Conservation (phyloP, 2,888 invertebrate species). For the Rhingia rostrata region DNA sequence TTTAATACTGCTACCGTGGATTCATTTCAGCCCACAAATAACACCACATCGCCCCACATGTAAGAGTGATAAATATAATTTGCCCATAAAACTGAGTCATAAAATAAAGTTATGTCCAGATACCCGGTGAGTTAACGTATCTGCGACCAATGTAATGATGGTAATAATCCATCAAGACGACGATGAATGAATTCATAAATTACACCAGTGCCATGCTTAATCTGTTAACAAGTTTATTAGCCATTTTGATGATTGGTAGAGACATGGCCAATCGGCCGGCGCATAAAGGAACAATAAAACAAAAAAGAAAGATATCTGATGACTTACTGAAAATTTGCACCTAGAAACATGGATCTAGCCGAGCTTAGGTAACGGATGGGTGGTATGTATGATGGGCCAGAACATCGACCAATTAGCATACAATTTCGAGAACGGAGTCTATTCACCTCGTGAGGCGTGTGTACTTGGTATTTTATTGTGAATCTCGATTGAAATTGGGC, state of each 20-base stretch:
- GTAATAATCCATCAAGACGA: constrained; percentile 8
- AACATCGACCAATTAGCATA: constrained; percentile 48
- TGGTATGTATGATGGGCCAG: background rate
- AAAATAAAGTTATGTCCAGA: too few relatives aligned
- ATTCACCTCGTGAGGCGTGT: constrained; percentile 53
- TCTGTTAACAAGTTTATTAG: constrained; percentile 61
- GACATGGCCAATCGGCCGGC: constrained; percentile 10
- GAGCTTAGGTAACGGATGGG: background rate
- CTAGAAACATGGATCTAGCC: background rate
- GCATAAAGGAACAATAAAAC: background rate
- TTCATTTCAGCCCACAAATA: too few relatives aligned
- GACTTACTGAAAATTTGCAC: constrained; percentile 44
- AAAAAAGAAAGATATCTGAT: too few relatives aligned
- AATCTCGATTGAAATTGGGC: constrained; percentile 62
- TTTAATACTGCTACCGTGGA: too few relatives aligned
- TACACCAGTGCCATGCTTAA: constrained; percentile 41
- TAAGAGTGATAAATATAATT: too few relatives aligned
- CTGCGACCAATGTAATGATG: background rate
- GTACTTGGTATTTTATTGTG: constrained; percentile 55
- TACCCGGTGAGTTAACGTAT: too few relatives aligned
- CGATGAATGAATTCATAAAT: constrained; percentile 60
- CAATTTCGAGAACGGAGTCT: constrained; percentile 51
- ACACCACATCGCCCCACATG: too few relatives aligned
- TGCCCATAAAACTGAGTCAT: too few relatives aligned
- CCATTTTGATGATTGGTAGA: constrained; percentile 55